These are phyloP conservation scores for Alauda arvensis DNA, from an alignment of 2,797 vertebrate species.

Conservation along the genomic window DNA sequence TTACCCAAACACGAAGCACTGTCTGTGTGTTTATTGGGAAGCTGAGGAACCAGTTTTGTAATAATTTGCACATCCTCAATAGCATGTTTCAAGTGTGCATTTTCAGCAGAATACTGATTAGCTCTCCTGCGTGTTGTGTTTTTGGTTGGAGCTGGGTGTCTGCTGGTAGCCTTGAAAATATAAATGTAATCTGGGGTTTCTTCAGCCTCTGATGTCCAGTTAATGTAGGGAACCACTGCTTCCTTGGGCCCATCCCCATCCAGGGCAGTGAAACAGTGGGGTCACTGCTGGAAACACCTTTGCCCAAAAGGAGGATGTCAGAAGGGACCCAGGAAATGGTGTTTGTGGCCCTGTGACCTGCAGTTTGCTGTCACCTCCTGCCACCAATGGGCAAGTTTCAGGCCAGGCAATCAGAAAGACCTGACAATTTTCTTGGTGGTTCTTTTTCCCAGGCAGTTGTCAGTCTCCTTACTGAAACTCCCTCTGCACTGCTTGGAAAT, in stretches of 20 bases:
- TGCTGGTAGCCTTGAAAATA: background rate
- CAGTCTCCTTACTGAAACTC: background rate
- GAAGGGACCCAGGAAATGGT: background rate
- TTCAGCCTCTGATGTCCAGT: background rate
- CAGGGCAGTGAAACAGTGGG: background rate
- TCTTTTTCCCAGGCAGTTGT: background rate
- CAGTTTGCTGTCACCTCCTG: background rate
- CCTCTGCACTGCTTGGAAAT: background rate
- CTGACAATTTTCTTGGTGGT: background rate
- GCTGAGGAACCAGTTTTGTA: background rate
- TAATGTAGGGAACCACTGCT: accelerated
- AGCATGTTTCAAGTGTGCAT: background rate
- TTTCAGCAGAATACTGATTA: background rate
- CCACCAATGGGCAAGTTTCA: background rate
- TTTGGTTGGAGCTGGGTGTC: background rate
- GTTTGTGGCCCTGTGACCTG: background rate
- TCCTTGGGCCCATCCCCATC: background rate
- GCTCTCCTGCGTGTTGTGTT: background rate
- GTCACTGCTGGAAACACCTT: background rate
- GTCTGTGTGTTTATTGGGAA: background rate
- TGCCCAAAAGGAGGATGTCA: background rate
- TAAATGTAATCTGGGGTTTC: background rate
- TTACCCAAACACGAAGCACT: background rate
- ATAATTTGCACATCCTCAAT: background rate
- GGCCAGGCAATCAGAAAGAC: background rate